phyloP scores from a whole-genome alignment of 2,888 invertebrate species.

The Erynnis tages region DNA sequence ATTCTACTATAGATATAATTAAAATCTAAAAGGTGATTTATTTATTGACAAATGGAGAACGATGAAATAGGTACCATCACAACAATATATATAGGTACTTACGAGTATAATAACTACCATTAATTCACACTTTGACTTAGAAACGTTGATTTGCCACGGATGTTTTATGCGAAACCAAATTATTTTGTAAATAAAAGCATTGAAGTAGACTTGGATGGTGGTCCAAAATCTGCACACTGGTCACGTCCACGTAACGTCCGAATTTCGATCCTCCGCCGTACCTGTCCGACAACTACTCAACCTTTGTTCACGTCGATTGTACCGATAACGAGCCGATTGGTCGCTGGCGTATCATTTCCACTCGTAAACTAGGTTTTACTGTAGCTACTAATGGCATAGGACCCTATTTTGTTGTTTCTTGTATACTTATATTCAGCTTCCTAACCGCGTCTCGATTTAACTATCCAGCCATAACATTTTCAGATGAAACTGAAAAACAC shows the following conservation, averaged over 20 bases:
- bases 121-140: too few relatives aligned
- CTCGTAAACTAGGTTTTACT: conserved; percentile 60
- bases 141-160: too few relatives aligned
- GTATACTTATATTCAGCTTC: conserved; percentile 35
- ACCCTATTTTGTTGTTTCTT: conserved; percentile 9
- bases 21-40: too few relatives aligned
- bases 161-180: too few relatives aligned
- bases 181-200: too few relatives aligned
- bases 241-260: conserved; percentile 63
- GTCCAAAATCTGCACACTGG: conserved; percentile 37
- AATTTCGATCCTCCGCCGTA: conserved; percentile 52
- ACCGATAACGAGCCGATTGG: conserved; percentile 53
- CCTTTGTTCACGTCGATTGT: conserved; percentile 37
- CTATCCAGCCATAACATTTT: conserved; percentile 36
- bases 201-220: too few relatives aligned
- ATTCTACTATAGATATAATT: too few relatives aligned
- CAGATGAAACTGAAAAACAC: conserved; percentile 56
- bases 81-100: too few relatives aligned
- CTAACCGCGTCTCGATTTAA: background rate
- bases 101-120: too few relatives aligned
- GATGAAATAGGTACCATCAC: too few relatives aligned
- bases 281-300: conserved; percentile 35
- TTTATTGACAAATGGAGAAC: too few relatives aligned
- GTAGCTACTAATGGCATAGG: conserved; percentile 39
- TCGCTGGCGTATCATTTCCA: conserved; percentile 44